Percentiles rank a stretch among this genome's conserved stretches.
Evolutionary conservation across 2,113 vertebrate species (phyloP).

Genomic region (Butorides virescens): DNA sequence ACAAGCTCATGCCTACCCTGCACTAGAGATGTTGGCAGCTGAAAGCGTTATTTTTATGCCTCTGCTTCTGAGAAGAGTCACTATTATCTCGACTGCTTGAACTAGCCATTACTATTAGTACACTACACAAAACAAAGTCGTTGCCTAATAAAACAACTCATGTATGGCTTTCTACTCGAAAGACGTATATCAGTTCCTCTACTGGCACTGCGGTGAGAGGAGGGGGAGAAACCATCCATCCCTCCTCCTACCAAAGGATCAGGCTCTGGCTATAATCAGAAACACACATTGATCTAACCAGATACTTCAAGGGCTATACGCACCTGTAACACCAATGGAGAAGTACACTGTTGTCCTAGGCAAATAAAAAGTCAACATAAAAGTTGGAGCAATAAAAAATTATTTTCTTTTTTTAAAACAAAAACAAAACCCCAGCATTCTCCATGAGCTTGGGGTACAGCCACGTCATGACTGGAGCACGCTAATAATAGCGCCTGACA

Average conservation of each 20-base stretch:
- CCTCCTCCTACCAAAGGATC: neutral
- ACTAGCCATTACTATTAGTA: neutral
- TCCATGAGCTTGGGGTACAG: neutral
- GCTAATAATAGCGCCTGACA: conserved; percentile 9
- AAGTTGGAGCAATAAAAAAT: neutral
- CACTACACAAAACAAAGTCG: neutral
- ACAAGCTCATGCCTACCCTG: neutral
- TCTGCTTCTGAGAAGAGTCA: neutral
- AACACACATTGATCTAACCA: neutral
- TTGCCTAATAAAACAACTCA: neutral
- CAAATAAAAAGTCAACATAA: neutral
- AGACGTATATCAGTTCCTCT: neutral
- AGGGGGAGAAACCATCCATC: neutral
- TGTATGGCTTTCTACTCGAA: neutral
- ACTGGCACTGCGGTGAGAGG: neutral
- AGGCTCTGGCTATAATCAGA: neutral
- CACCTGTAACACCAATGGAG: neutral
- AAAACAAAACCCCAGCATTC: neutral
- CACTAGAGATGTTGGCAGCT: neutral
- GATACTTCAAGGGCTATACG: neutral
- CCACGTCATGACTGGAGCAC: neutral
- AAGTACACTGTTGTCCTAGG: neutral
- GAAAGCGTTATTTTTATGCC: neutral
- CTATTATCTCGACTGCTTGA: neutral
- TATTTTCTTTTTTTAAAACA: neutral